Evolutionary conservation across 2,797 vertebrate species (phyloP).

Genomic region (Dryobates pubescens): DNA sequence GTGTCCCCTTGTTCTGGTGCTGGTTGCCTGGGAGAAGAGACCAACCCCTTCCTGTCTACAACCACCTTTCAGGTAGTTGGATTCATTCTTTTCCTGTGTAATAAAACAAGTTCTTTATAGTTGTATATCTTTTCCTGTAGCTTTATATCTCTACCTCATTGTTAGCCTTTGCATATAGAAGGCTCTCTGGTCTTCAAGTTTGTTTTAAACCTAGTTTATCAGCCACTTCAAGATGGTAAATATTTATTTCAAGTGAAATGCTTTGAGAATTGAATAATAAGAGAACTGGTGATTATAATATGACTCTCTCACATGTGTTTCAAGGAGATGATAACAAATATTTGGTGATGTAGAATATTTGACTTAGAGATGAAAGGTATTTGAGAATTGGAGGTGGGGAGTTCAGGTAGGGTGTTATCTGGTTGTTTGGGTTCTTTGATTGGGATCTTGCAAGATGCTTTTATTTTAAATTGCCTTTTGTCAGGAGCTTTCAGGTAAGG

Average conservation of each 20-base stretch:
- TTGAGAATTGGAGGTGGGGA: not conserved
- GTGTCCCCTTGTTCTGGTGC: no score
- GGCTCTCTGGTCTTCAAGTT: not conserved
- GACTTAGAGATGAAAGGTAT: not conserved
- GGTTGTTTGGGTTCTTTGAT: not conserved
- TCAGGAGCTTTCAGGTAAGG: not conserved
- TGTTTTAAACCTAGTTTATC: slow-evolving; percentile 39
- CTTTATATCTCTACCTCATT: not conserved
- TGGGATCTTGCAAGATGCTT: not conserved
- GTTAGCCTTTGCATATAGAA: not conserved
- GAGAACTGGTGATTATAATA: not conserved
- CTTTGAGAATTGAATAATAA: slow-evolving; percentile 4
- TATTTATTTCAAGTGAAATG: not conserved
- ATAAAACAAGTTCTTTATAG: not conserved
- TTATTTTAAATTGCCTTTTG: not conserved
- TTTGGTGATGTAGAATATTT: slow-evolving; percentile 32
- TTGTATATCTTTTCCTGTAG: not conserved
- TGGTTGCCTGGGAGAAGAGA: no score
- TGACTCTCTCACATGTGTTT: not conserved
- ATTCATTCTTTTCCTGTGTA: not conserved
- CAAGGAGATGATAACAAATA: slow-evolving; percentile 20
- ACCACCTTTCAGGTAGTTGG: no score
- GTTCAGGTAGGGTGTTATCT: not conserved
- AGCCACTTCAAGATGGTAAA: slow-evolving; percentile 14
- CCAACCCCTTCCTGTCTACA: no score